Evolutionary conservation across 2,888 invertebrate genomes (phyloP), one percentile per base, ranked within the genome.

Genomic region (Sphaerophoria taeniata): DNA sequence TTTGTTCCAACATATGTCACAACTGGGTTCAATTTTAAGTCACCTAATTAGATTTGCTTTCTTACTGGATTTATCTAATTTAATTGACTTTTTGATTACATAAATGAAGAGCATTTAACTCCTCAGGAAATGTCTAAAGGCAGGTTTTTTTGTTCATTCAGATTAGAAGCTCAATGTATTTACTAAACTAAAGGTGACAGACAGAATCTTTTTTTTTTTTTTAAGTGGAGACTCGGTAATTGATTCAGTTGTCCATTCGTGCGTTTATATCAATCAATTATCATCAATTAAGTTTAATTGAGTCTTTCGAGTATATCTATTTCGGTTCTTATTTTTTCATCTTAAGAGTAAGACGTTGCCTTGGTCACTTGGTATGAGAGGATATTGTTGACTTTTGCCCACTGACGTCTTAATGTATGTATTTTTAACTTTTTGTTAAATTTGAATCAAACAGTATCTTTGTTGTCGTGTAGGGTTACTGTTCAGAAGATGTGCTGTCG

Each of bases 231-330:
- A 80, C 69, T 43, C 70, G 70, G 51, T 14, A 81, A 77, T 85
- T 81, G 80, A 85, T 80, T 81, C 76, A 39, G 80, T 75, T 72
- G 61, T 51, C 72, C 70, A 85, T 80, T 85, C 73, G 63, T 80
- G 80, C 73, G 85, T 85, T 76, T 73, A 76, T 85, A 77, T 85
- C 76, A 85, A 81, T 81, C 85, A 80, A 85, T 85, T 85, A 85
- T 77, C 85, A 73, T 85, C 85, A 85, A 85, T 85, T 85, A 85
- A 80, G 53, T 81, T 85, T 80, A 85, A 84, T 84, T 84, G 79
- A 79, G 79, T 79, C 76, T 76, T 79, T 72, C 39, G 31, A n/a
- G n/a, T 31, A 43, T 43, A 9, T 43, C 11, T 3, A 9, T 43
- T 36, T 36, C 6, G 4, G 36, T 49, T 34, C 16, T 63, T 16